A percentile compares a stretch with the other conserved stretches of the same genome.
phyloP scores from a whole-genome alignment of 1,140 invertebrate genomes.

The Galendromus occidentalis region DNA sequence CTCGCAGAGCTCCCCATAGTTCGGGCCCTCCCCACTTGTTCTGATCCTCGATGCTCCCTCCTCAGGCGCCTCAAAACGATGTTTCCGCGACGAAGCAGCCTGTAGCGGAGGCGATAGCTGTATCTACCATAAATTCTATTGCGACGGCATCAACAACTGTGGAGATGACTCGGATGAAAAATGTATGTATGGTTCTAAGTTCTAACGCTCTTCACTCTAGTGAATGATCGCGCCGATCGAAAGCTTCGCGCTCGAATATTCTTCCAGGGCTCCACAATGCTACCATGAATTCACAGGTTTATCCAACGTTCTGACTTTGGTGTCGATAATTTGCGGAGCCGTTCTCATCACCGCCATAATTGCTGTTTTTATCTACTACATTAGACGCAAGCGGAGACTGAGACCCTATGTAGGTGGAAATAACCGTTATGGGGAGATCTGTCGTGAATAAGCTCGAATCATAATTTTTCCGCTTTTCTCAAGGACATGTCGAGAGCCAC shows the following conservation, averaged over 20 bases:
- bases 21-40: neutral
- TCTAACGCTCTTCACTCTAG: no score
- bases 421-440: no score
- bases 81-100: neutral
- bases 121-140: neutral
- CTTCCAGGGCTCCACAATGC: no score
- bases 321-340: neutral
- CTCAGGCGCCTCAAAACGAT: neutral
- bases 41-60: neutral
- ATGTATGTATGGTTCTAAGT: neutral
- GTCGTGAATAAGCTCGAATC: no score
- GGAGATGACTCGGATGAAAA: constrained; percentile 4
- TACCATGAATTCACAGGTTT: neutral
- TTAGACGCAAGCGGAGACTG: neutral
- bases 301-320: neutral
- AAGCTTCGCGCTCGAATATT: no score
- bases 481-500: neutral
- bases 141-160: constrained; percentile 1
- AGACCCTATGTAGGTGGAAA: neutral
- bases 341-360: neutral
- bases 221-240: no score
- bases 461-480: no score
- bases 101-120: neutral
- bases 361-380: neutral
- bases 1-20: neutral